phyloP scores from a whole-genome alignment of 2,888 invertebrate genomes.

The Ischnura elegans region DNA sequence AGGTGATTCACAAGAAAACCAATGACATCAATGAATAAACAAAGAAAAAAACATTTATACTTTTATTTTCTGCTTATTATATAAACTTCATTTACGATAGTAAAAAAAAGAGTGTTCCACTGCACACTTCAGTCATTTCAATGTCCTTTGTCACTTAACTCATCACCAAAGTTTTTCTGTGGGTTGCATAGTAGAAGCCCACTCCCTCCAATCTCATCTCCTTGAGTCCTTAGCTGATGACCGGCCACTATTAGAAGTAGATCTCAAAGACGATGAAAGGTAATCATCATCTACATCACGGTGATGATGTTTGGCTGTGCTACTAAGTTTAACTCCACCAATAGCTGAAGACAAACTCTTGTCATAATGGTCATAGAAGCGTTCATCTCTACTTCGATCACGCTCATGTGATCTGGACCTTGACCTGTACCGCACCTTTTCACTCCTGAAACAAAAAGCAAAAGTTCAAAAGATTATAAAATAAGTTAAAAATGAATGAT shows the following conservation, averaged over 20 bases:
- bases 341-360: constrained; percentile 64
- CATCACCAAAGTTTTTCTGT: constrained; percentile 54
- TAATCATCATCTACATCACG: constrained; percentile 59
- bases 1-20: not conserved
- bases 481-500: too few species aligned
- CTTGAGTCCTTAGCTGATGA: constrained; percentile 51
- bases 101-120: constrained; percentile 44
- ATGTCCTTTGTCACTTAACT: constrained; percentile 54
- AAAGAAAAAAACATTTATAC: constrained; percentile 47
- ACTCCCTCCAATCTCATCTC: constrained; percentile 59
- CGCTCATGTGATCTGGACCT: constrained; percentile 77
- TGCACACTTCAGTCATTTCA: constrained; percentile 62
- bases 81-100: constrained; percentile 51
- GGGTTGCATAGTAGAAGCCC: constrained; percentile 47
- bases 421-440: constrained; percentile 76
- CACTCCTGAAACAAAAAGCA: constrained; percentile 74
- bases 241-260: constrained; percentile 51
- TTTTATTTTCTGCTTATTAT: constrained; percentile 55
- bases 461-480: too few species aligned
- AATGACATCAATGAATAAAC: not conserved
- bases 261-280: constrained; percentile 42
- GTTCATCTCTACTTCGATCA: constrained; percentile 69
- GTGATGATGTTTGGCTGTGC: constrained; percentile 50
- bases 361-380: constrained; percentile 69
- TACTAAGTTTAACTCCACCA: constrained; percentile 40